Percentiles rank a stretch among this genome's conserved stretches.
Evolutionary conservation across 2,113 vertebrate species (phyloP).

Genomic region (Gnathonemus longibarbis): DNA sequence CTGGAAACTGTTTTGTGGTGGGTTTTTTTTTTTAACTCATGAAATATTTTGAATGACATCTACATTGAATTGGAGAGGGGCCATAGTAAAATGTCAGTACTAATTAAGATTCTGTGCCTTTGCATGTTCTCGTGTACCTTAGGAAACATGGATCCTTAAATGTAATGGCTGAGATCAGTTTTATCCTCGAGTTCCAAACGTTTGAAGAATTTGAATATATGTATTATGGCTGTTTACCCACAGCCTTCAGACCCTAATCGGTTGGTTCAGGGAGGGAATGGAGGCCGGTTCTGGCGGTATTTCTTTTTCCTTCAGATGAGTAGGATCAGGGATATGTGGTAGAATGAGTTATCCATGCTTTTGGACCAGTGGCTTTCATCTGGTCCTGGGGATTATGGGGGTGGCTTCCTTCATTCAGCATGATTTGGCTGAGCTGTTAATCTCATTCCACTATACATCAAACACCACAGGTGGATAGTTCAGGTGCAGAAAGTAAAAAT

Average conservation of each 20-base stretch:
- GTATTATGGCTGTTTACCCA: not conserved
- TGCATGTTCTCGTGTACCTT: not conserved
- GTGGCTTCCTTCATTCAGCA: not conserved
- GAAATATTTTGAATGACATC: not conserved
- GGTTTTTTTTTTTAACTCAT: not conserved
- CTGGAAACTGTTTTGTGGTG: slow-evolving; percentile 40
- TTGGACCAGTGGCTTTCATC: not conserved
- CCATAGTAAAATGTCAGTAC: not conserved
- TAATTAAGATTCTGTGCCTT: not conserved
- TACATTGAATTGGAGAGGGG: not conserved
- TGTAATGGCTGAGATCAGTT: not conserved
- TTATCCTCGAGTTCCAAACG: not conserved
- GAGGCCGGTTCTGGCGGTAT: not conserved
- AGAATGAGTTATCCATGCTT: not conserved
- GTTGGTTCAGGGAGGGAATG: not conserved
- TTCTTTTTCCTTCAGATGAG: not conserved
- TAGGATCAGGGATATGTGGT: not conserved
- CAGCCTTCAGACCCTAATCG: not conserved
- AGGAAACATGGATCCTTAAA: not conserved
- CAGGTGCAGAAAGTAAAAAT: not conserved
- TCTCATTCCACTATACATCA: not conserved
- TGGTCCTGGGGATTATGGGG: not conserved
- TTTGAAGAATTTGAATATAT: not conserved
- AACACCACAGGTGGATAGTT: not conserved
- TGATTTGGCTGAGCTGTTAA: slow-evolving; percentile 2